Evolutionary conservation across 2,888 invertebrate species (phyloP), one percentile per base, ranked within the genome.

Genomic region (Mesochorus sp.): DNA sequence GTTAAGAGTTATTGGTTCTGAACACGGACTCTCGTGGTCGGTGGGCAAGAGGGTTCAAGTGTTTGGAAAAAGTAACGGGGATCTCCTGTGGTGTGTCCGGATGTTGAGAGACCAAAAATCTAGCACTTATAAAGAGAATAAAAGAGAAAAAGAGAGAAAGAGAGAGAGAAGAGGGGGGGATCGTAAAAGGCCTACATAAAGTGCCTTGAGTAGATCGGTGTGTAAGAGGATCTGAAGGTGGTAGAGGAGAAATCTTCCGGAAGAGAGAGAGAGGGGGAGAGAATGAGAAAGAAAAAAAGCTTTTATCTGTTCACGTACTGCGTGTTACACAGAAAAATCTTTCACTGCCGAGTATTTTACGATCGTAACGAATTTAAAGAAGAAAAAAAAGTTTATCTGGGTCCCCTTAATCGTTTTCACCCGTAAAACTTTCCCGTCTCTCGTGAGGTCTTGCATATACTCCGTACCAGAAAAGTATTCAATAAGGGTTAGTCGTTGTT

Each of bases 131-230:
- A 53, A 19, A 53, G 24, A 66, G 17, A 49, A 10, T 19, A 19
- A 44, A 8, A 42, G 42, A 44, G 44, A 44, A 10, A 19, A 19
- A 44, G 19, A 17, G 17, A 37, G 10, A 31, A 6, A 53, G 53
- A 39, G 26, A 28, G 39, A 31, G 26, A 14, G 37, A 37, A 37
- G 14, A 19, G 12, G 21, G 51, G 73, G 53, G 53, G 71, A 51
- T 74, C 73, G 59, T 78, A 78, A 78, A 78, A 70, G 73, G 37
- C 55, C 73, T 26, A 14, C 28, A 49, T 61, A 62, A 74, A 70
- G 73, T 73, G 72, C 55, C 71, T 59, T 19, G 39, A 59, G 47
- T 2, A 49, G 47, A 49, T 24, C 72, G 66, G 57, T 61, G 71
- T 34, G 77, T 62, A 49, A 68, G 68, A 77, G 77, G 49, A 12